Percentiles rank a stretch among this genome's conserved stretches.
Conservation (phyloP, 2,888 invertebrate genomes). For the Ceraclea dissimilis region DNA sequence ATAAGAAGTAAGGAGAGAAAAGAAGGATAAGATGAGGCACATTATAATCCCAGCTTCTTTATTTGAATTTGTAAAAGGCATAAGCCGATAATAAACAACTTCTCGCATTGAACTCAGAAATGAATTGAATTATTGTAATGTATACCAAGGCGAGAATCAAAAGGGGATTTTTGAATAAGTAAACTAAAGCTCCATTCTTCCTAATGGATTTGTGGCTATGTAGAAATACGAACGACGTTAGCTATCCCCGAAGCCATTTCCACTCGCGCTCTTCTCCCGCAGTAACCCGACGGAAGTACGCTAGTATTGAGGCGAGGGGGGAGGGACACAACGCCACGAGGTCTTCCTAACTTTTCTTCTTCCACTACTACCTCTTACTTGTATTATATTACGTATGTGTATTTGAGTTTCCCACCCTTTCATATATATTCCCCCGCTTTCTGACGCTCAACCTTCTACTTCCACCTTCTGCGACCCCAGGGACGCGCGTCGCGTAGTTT, state of each 20-base stretch:
- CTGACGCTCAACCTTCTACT: not conserved
- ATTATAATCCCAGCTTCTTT: not conserved
- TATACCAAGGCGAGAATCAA: not conserved
- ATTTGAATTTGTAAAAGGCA: not conserved
- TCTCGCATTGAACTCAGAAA: not conserved
- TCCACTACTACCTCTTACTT: not conserved
- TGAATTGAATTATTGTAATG: not conserved
- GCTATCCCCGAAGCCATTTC: not conserved
- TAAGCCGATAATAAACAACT: not conserved
- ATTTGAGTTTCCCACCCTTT: not conserved
- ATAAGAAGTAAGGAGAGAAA: too few species aligned
- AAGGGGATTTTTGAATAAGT: conserved; percentile 6
- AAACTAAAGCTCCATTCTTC: conserved; percentile 2
- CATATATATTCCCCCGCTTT: not conserved
- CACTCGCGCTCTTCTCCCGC: conserved; percentile 3
- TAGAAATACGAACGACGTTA: not conserved
- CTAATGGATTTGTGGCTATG: conserved; percentile 5
- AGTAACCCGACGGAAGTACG: not conserved
- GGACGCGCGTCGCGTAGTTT: conserved; percentile 1
- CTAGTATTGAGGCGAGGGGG: not conserved
- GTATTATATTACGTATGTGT: not conserved
- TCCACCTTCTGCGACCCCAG: not conserved
- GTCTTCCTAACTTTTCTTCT: not conserved
- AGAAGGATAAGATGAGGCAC: too few species aligned
- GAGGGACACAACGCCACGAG: not conserved